Evolutionary conservation across 2,113 vertebrate genomes (phyloP).

Genomic region (Nerophis ophidion): DNA sequence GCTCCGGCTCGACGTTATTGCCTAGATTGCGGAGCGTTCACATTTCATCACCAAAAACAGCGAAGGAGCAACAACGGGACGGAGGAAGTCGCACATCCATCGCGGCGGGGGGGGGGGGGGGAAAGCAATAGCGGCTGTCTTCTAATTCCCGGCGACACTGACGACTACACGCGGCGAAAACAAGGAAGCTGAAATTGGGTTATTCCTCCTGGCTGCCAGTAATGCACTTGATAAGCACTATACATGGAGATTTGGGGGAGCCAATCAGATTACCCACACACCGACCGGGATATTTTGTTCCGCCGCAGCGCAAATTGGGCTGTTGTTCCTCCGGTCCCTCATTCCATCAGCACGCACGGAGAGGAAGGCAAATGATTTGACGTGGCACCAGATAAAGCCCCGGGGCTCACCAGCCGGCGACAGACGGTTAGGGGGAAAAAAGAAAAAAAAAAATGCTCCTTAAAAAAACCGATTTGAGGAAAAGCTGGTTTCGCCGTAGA

Average conservation of each 20-base stretch:
- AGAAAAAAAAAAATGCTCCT: no score
- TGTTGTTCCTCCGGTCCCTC: constrained; percentile 61
- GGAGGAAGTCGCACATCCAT: constrained; percentile 44
- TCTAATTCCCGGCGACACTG: constrained; percentile 71
- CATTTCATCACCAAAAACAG: constrained; percentile 31
- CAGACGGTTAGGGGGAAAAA: no score
- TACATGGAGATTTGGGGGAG: constrained; percentile 76
- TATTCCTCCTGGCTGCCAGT: constrained; percentile 77
- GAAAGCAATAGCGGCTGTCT: constrained; percentile 55
- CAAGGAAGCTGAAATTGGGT: constrained; percentile 77
- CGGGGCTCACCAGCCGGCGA: background rate
- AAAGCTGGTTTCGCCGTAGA: background rate
- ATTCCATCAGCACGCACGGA: constrained; percentile 63
- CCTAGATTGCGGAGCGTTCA: constrained; percentile 46
- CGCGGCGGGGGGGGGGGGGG: no score
- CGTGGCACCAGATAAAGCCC: constrained; percentile 54
- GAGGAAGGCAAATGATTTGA: constrained; percentile 65
- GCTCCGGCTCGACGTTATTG: constrained; percentile 33
- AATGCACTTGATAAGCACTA: constrained; percentile 79
- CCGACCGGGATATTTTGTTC: constrained; percentile 66
- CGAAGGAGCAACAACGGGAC: constrained; percentile 29
- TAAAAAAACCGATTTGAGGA: no score
- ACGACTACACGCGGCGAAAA: constrained; percentile 73
- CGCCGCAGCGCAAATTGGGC: constrained; percentile 53
- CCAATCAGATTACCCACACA: constrained; percentile 73